A percentile compares a stretch with the other conserved stretches of the same genome.
Evolutionary conservation across 2,113 vertebrate species (phyloP).

Genomic region (Pao palembangensis): DNA sequence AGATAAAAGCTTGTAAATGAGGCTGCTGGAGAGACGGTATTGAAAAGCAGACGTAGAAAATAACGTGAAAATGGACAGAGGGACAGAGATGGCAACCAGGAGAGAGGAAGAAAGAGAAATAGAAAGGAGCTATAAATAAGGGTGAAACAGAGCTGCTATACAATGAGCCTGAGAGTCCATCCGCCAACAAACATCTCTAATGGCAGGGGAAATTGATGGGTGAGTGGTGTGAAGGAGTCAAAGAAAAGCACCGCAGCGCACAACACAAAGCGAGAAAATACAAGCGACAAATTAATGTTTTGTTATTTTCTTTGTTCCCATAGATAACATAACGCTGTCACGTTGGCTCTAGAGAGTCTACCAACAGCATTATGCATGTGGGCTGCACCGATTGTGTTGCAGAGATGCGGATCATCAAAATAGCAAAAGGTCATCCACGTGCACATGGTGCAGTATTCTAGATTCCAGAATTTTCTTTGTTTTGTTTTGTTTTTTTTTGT

Average conservation of each 20-base stretch:
- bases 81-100: background rate
- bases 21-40: background rate
- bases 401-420: too few species aligned
- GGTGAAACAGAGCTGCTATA: constrained; percentile 13
- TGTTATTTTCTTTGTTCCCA: constrained; percentile 33
- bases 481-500: too few species aligned
- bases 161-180: constrained; percentile 25
- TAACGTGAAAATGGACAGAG: background rate
- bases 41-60: constrained; percentile 9
- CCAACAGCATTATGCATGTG: constrained; percentile 2
- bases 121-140: constrained; percentile 2
- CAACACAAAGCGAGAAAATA: constrained; percentile 8
- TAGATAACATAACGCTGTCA: constrained; percentile 3
- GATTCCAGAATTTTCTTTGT: too few species aligned
- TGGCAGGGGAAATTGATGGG: constrained; percentile 32
- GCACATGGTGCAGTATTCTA: too few species aligned
- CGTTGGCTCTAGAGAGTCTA: too few species aligned
- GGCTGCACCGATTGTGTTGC: constrained; percentile 6
- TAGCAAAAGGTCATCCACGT: too few species aligned
- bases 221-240: constrained; percentile 14
- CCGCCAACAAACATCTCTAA: constrained; percentile 35
- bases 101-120: background rate
- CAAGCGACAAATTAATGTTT: constrained; percentile 41
- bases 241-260: constrained; percentile 4
- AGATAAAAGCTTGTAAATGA: background rate